Conservation (phyloP, 1,140 invertebrate genomes). For the Pemphigus obesinymphae region DNA sequence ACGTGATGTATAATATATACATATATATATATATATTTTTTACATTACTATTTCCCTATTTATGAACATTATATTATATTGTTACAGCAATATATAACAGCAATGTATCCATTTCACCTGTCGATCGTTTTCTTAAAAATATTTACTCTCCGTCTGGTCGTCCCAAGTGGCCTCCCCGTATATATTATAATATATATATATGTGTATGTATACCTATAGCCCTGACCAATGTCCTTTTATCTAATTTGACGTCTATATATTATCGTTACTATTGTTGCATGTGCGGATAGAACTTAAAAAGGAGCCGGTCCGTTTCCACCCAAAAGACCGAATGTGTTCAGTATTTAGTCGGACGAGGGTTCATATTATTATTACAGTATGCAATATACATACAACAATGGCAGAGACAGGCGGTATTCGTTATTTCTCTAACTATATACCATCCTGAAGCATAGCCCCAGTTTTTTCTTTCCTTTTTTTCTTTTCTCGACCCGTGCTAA, state of each 20-base stretch:
- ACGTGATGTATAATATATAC: too few species aligned
- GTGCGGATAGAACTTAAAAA: background rate
- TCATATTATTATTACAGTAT: background rate
- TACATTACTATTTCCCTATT: background rate
- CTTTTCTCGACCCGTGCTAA: slow-evolving; percentile 25
- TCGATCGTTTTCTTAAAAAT: slow-evolving; percentile 20
- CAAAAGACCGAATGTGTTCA: background rate
- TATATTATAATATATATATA: too few species aligned
- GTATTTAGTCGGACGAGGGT: background rate
- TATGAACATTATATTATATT: background rate
- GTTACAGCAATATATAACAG: background rate
- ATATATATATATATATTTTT: background rate
- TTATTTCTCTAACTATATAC: background rate
- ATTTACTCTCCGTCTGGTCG: slow-evolving; percentile 26
- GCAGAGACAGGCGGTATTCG: background rate
- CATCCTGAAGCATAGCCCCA: background rate
- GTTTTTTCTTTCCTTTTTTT: slow-evolving; percentile 7
- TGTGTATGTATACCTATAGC: background rate
- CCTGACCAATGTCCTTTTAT: slow-evolving; percentile 34
- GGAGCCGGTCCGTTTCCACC: background rate
- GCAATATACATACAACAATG: background rate
- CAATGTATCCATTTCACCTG: slow-evolving; percentile 36
- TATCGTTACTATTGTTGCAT: slow-evolving; percentile 17
- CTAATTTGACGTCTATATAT: slow-evolving; percentile 40
- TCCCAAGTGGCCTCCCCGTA: background rate